phyloP scores from a whole-genome alignment of 2,113 vertebrate species.

The Catharus bicknelli region DNA sequence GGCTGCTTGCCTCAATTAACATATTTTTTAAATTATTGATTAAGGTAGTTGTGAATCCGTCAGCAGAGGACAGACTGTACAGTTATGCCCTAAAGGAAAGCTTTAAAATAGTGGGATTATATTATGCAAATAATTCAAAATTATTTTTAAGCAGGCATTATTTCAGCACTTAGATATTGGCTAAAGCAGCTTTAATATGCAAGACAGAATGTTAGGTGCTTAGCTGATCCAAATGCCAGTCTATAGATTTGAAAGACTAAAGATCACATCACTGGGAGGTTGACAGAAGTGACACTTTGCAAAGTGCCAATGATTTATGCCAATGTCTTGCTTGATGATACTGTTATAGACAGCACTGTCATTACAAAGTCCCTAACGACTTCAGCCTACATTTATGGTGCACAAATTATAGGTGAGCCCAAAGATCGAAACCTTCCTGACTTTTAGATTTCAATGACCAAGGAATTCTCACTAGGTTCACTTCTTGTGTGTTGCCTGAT shows the following conservation, averaged over 20 bases:
- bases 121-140: constrained; percentile 81
- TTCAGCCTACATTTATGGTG: constrained; percentile 80
- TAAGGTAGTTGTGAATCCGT: constrained; percentile 50
- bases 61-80: constrained; percentile 26
- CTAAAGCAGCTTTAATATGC: constrained; percentile 90
- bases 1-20: constrained; percentile 35
- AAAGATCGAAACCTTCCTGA: constrained; percentile 81
- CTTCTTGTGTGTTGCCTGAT: constrained; percentile 7
- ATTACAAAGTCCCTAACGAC: constrained; percentile 87
- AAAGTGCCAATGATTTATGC: constrained; percentile 96
- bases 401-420: constrained; percentile 92
- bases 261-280: constrained; percentile 97
- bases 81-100: constrained; percentile 54
- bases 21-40: constrained; percentile 26
- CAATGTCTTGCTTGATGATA: constrained; percentile 88
- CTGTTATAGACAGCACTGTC: constrained; percentile 97
- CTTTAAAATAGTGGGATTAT: constrained; percentile 60
- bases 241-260: constrained; percentile 99
- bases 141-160: constrained; percentile 81
- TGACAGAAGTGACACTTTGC: constrained; percentile 94
- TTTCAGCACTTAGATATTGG: constrained; percentile 82
- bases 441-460: constrained; percentile 78
- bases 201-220: constrained; percentile 79
- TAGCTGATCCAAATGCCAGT: constrained; percentile 99
- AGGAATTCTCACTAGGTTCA: constrained; percentile 67